Conservation (phyloP, 2,888 invertebrate species). For the Nomada ferruginata region DNA sequence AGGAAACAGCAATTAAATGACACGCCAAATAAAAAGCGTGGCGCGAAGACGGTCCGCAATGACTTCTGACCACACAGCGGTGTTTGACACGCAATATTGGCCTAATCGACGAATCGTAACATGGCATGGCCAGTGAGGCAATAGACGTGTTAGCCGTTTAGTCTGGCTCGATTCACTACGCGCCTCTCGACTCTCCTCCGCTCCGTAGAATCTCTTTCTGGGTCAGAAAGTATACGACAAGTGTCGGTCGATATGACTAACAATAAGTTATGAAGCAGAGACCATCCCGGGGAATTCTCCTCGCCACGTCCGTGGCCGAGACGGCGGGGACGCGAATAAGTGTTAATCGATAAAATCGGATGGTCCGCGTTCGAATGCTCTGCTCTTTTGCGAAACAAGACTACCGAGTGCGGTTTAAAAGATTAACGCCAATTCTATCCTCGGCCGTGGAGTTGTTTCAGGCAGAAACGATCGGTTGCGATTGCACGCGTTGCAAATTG, state of each 20-base stretch:
- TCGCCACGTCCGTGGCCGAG: conserved; percentile 23
- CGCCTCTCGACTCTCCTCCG: conserved; percentile 36
- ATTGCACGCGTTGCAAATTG: conserved; percentile 18
- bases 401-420: background rate
- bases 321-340: conserved; percentile 52
- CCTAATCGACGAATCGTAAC: conserved; percentile 73
- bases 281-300: conserved; percentile 33
- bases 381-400: background rate
- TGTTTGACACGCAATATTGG: conserved; percentile 57
- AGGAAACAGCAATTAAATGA: background rate
- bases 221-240: conserved; percentile 70
- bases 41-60: conserved; percentile 4
- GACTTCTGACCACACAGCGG: conserved; percentile 27
- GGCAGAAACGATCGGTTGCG: background rate
- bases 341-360: conserved; percentile 50
- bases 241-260: conserved; percentile 64
- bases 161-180: conserved; percentile 53
- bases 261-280: conserved; percentile 56
- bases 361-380: background rate
- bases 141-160: conserved; percentile 56
- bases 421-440: conserved; percentile 15
- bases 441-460: background rate
- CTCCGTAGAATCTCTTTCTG: conserved; percentile 63
- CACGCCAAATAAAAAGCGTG: background rate
- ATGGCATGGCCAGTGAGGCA: conserved; percentile 36